Base-by-base conservation (phyloP, 2,888 invertebrate genomes). In the Polyommatus iphigenia region DNA sequence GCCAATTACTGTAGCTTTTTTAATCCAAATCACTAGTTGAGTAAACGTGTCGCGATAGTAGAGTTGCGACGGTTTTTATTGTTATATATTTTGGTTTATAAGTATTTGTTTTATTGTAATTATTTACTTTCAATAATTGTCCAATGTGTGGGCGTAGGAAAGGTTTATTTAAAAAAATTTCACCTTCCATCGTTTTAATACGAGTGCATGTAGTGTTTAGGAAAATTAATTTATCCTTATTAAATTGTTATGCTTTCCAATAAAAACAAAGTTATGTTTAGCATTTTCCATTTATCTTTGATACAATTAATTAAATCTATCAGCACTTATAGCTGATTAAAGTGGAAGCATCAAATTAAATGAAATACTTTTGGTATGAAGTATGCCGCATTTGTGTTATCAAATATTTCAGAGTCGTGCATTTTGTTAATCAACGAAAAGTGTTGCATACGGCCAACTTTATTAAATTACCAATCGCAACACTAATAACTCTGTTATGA, bases 1-100 rank as follows among this genome's bases (percentile, higher is more conserved):
- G 82, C 79, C 82, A 83, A 83, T 83, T 83, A 82, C 82, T 82
- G 81, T 67, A 29, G 67, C 62, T 67, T 76, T 76, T 76, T 76
- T 20, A 20, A n/a, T 73, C 75, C 67, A 67, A 67, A 67, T 67
- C 67, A 67, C 29, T 62, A 20, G 29, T 2, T 32, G 62, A 13
- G 5, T 15, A 5, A 20, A 59, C 59, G 29, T 29, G 29, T 29
- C 29, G 18, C 67, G 32, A 62, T 24, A 24, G 10, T 62, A 62
- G 20, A 3, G 7, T 59, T 59, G n/a, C 7, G 6, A 57, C 18
- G 57, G 20, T 62, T 62, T 20, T 20, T 18, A n/a, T 54, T 59
- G 5, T 20, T 59, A 36, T 36, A 5, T 36, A 36, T 36, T 36
- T 36, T 36, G 36, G 7, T n/a, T 57, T n/a, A n/a, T 50, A n/a